Conservation (phyloP, 2,888 invertebrate species). For the Osmoderma eremita region DNA sequence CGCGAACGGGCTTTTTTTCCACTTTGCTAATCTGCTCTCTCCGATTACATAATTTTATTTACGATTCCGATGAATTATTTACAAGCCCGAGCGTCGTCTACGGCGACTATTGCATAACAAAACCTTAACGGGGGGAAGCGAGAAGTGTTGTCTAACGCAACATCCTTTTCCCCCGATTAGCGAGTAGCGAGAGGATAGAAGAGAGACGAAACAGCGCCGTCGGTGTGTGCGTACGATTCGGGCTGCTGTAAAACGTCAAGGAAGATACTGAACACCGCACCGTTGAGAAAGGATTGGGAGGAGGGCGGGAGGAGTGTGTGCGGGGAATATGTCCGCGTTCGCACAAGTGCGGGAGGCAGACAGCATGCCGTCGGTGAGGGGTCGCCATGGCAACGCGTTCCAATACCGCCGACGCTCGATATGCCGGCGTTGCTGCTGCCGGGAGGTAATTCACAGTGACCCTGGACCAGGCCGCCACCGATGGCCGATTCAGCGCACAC, state of each 20-base stretch:
- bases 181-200: too few species aligned
- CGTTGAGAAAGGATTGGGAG: too few species aligned
- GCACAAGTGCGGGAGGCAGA: slow-evolving; percentile 33
- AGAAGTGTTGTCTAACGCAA: too few species aligned
- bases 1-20: not conserved
- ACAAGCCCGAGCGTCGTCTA: too few species aligned
- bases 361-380: slow-evolving; percentile 46
- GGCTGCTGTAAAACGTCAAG: too few species aligned
- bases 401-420: slow-evolving; percentile 47
- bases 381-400: slow-evolving; percentile 47
- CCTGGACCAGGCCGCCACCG: slow-evolving; percentile 46
- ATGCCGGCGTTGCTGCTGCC: slow-evolving; percentile 44
- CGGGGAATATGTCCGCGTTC: not conserved
- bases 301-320: too few species aligned
- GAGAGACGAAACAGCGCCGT: too few species aligned
- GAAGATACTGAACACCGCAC: too few species aligned
- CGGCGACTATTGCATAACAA: too few species aligned
- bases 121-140: too few species aligned
- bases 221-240: too few species aligned
- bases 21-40: not conserved
- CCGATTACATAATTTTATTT: slow-evolving; percentile 24
- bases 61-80: slow-evolving; percentile 2
- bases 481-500: slow-evolving; percentile 33
- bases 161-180: too few species aligned
- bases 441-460: slow-evolving; percentile 45